phyloP scores from a whole-genome alignment of 2,113 vertebrate genomes.

The Paedocypris sp. region DNA sequence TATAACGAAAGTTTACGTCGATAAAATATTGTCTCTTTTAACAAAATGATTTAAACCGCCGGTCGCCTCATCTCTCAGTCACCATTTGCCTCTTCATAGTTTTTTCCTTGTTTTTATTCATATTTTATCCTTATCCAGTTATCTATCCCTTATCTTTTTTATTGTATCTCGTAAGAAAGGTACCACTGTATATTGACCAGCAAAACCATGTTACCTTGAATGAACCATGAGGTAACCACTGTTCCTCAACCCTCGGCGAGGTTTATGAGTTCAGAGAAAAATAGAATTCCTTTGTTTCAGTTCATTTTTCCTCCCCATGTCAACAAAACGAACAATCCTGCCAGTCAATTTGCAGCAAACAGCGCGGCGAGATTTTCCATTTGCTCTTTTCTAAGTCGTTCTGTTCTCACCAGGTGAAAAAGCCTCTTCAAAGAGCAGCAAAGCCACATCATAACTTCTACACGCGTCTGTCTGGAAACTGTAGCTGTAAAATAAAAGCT shows the following conservation, averaged over 20 bases:
- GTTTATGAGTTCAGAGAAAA: background rate
- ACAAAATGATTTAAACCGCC: no score
- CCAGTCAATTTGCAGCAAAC: constrained; percentile 15
- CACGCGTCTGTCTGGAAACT: constrained; percentile 3
- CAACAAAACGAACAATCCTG: constrained; percentile 15
- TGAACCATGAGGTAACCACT: background rate
- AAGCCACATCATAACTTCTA: constrained; percentile 25
- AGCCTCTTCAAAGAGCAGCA: constrained; percentile 4
- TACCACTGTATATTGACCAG: no score
- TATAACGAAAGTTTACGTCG: no score
- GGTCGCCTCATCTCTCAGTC: no score
- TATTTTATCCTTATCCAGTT: no score
- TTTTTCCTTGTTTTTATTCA: no score
- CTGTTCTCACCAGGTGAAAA: constrained; percentile 7
- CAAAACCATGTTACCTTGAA: background rate
- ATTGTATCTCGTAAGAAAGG: no score
- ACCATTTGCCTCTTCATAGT: no score
- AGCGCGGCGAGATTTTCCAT: constrained; percentile 6
- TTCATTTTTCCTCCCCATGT: background rate
- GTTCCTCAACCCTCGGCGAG: background rate
- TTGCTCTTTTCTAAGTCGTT: background rate
- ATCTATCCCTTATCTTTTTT: no score
- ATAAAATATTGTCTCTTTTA: no score
- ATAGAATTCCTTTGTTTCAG: background rate
- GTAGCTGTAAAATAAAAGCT: background rate